Conservation (phyloP, 2,113 vertebrate genomes). For the Sisor rabdophorus region DNA sequence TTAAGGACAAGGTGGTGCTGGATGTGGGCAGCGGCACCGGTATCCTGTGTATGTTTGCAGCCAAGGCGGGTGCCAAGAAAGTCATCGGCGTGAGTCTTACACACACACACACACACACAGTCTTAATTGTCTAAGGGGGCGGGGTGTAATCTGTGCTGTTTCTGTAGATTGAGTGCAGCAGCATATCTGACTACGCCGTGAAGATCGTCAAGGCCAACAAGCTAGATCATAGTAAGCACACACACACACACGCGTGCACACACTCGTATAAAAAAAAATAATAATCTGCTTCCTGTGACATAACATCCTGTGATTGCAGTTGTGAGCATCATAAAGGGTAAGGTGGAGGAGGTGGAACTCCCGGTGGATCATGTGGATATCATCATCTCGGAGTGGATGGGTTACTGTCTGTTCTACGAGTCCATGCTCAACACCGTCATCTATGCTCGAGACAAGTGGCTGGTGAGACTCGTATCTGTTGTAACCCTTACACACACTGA, state of each 20-base stretch:
- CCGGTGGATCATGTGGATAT: constrained; percentile 88
- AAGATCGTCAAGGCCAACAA: constrained; percentile 95
- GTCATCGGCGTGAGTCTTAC: constrained; percentile 82
- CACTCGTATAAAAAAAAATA: neutral
- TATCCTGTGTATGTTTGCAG: constrained; percentile 92
- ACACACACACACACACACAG: neutral
- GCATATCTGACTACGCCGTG: constrained; percentile 89
- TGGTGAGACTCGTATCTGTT: constrained; percentile 67
- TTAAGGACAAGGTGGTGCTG: constrained; percentile 90
- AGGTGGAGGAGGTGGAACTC: constrained; percentile 89
- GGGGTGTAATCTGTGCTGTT: too few species aligned
- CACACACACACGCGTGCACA: neutral
- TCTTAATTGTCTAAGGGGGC: too few species aligned
- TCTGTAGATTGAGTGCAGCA: constrained; percentile 87
- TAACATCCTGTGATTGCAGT: constrained; percentile 62
- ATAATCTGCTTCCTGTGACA: too few species aligned
- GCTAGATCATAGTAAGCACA: constrained; percentile 80
- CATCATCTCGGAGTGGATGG: constrained; percentile 95
- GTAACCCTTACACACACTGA: neutral
- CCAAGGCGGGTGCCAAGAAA: constrained; percentile 86
- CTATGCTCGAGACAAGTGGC: constrained; percentile 89
- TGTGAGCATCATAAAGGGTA: constrained; percentile 90
- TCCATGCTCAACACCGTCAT: constrained; percentile 94
- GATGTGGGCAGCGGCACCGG: constrained; percentile 89
- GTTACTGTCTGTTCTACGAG: constrained; percentile 91